A percentile compares a stretch with the other conserved stretches of the same genome.
phyloP scores from a whole-genome alignment of 2,113 vertebrate genomes.

The Macquaria ambigua region DNA sequence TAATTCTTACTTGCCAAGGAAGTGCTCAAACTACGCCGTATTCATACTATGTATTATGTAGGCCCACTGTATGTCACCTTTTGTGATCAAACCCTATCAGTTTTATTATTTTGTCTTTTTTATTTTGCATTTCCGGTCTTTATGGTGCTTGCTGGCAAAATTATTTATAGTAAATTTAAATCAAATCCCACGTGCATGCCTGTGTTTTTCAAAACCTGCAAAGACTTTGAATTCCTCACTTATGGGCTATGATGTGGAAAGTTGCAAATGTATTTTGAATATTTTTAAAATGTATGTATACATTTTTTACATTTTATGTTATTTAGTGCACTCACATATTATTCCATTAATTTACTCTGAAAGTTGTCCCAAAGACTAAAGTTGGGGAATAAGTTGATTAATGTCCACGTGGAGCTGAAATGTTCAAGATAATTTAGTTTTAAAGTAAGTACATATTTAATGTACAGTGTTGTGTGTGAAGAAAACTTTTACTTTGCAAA shows the following conservation, averaged over 20 bases:
- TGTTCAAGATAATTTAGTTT: not conserved
- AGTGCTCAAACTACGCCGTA: not conserved
- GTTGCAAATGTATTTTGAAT: not conserved
- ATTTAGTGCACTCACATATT: not conserved
- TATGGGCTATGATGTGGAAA: not conserved
- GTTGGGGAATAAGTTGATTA: not conserved
- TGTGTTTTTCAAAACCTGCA: not conserved
- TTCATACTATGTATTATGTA: rapidly evolving
- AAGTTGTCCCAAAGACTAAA: not conserved
- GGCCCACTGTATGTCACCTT: no score
- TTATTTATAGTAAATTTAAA: not conserved
- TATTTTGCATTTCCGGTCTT: not conserved
- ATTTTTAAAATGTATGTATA: no score
- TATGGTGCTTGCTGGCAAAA: not conserved
- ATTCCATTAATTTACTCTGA: not conserved
- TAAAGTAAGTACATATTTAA: no score
- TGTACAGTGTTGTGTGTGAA: not conserved
- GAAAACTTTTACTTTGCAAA: not conserved
- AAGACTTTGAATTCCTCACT: not conserved
- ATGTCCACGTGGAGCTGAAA: not conserved
- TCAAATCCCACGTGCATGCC: not conserved
- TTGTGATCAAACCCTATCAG: not conserved
- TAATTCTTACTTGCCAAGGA: not conserved
- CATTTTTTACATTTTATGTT: no score
- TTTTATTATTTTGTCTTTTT: not conserved